phyloP scores from a whole-genome alignment of 2,797 vertebrate genomes.

The Gephyroberyx darwinii region DNA sequence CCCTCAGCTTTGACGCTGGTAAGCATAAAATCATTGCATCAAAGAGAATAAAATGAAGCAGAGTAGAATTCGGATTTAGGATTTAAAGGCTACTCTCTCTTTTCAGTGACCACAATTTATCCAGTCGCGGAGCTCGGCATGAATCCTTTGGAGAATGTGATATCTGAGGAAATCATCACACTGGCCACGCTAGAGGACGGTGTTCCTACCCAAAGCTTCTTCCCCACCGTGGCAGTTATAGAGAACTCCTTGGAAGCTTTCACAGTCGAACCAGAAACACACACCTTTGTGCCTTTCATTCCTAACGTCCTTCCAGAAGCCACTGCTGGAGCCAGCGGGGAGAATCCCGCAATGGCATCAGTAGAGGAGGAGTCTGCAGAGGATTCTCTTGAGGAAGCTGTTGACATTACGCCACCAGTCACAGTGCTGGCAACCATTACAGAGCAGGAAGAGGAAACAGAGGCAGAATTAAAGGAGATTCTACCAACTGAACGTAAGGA shows the following conservation, averaged over 20 bases:
- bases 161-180: constrained; percentile 7
- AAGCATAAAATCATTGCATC: constrained; percentile 13
- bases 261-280: constrained; percentile 47
- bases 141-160: constrained; percentile 12
- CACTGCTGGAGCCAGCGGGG: constrained; percentile 19
- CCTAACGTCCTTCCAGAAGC: constrained; percentile 46
- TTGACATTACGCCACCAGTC: constrained; percentile 9
- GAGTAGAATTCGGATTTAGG: background rate
- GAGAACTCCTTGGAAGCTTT: constrained; percentile 54
- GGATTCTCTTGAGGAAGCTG: constrained; percentile 24
- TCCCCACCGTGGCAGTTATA: constrained; percentile 54
- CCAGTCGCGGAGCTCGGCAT: constrained; percentile 50
- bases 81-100: constrained; percentile 7
- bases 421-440: constrained; percentile 30
- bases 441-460: constrained; percentile 32
- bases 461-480: constrained; percentile 43
- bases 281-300: constrained; percentile 65
- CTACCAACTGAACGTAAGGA: constrained; percentile 19
- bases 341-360: constrained; percentile 35
- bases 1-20: constrained; percentile 85
- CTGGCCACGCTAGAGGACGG: constrained; percentile 5
- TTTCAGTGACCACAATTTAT: constrained; percentile 69
- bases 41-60: constrained; percentile 2
- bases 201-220: constrained; percentile 33
- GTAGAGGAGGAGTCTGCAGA: constrained; percentile 45